Percentiles rank a stretch among this genome's conserved stretches.
These are phyloP conservation scores for Hydropsyche tenuis DNA, from an alignment of 1,140 invertebrate species.

Conservation along the genomic window DNA sequence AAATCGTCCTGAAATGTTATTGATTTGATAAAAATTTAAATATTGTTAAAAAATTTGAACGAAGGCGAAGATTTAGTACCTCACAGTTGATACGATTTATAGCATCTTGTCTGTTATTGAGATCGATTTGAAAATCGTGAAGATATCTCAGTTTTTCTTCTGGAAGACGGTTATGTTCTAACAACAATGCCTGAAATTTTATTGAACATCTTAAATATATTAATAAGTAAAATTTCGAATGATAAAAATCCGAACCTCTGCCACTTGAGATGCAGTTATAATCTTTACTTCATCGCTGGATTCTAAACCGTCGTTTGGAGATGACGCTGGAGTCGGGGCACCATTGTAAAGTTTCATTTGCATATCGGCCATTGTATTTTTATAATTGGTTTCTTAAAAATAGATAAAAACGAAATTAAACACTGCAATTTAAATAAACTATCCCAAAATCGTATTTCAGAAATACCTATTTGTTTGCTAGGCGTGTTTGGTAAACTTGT, in stretches of 20 bases:
- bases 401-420: neutral
- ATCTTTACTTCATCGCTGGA: neutral
- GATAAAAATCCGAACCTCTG: conserved; percentile 34
- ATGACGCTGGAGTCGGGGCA: conserved; percentile 29
- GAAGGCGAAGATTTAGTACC: conserved; percentile 51
- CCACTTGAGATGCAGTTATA: conserved; percentile 36
- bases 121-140: conserved; percentile 65
- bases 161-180: conserved; percentile 64
- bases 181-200: conserved; percentile 56
- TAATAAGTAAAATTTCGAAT: neutral
- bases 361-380: conserved; percentile 3
- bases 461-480: conserved; percentile 26
- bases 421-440: no score
- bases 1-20: conserved; percentile 61
- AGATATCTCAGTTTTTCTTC: conserved; percentile 62
- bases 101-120: conserved; percentile 71
- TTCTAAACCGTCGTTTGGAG: conserved; percentile 22
- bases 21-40: no score
- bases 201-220: no score
- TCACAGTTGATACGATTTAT: conserved; percentile 72
- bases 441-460: neutral
- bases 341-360: neutral
- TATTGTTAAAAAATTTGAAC: no score
- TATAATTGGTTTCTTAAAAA: conserved; percentile 30
- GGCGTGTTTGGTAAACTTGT: conserved; percentile 1